These are phyloP conservation scores for Corythaixoides concolor DNA, from an alignment of 2,113 vertebrate genomes.

Conservation along the genomic window DNA sequence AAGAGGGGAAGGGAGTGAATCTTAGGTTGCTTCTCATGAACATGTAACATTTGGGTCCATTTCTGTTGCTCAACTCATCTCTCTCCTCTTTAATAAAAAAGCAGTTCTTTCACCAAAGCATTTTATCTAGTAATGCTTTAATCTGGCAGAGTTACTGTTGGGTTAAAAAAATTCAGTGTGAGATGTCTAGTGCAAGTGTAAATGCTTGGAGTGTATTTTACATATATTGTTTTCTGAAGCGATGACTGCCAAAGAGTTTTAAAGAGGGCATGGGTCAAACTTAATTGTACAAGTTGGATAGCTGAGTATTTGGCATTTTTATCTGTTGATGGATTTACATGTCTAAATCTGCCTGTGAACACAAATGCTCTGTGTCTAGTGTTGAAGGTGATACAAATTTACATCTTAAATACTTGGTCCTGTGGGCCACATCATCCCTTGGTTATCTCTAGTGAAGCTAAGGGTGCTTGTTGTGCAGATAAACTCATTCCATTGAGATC, in stretches of 20 bases:
- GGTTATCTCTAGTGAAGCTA: neutral
- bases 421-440: neutral
- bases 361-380: neutral
- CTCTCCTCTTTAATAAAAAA: neutral
- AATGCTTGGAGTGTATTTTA: neutral
- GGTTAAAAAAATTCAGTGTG: neutral
- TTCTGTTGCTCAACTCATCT: neutral
- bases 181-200: neutral
- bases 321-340: neutral
- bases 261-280: neutral
- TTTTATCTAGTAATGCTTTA: neutral
- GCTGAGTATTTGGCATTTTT: neutral
- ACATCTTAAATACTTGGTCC: neutral
- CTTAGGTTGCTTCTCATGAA: neutral
- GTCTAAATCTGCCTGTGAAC: neutral
- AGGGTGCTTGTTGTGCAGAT: neutral
- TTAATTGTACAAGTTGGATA: neutral
- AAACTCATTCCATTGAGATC: neutral
- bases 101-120: neutral
- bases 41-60: neutral
- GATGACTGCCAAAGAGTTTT: neutral
- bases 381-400: neutral
- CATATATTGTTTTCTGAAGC: neutral
- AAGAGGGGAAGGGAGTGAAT: neutral
- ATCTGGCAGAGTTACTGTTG: neutral